These are phyloP conservation scores for Lampris megalopsis DNA, from an alignment of 2,113 vertebrate genomes.

Conservation along the genomic window DNA sequence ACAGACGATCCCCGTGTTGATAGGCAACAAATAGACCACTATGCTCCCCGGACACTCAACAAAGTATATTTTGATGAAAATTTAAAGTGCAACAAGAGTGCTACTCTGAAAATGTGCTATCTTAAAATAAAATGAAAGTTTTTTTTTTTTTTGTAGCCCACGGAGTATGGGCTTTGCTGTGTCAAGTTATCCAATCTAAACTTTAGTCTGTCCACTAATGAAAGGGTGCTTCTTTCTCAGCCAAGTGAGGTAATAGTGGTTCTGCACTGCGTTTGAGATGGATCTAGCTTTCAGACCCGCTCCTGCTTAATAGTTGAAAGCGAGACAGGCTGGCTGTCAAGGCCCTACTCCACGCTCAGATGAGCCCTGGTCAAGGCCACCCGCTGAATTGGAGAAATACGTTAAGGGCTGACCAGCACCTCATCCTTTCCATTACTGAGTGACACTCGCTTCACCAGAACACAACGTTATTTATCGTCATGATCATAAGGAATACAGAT, in stretches of 20 bases:
- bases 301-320: conserved; percentile 13
- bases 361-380: conserved; percentile 30
- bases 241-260: background rate
- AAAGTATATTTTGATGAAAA: no score
- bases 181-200: conserved; percentile 4
- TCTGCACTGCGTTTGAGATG: background rate
- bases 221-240: conserved; percentile 7
- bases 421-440: background rate
- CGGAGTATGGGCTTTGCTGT: background rate
- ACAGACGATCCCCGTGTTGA: no score
- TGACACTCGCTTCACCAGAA: background rate
- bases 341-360: background rate
- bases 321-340: conserved; percentile 21
- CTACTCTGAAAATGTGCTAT: no score
- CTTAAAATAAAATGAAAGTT: background rate
- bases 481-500: background rate
- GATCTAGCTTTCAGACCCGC: background rate
- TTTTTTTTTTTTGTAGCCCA: background rate
- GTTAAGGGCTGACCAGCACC: conserved; percentile 1
- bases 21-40: no score
- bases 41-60: no score
- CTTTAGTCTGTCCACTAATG: background rate
- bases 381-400: conserved; percentile 15
- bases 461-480: background rate
- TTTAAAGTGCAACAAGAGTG: no score